Base-by-base conservation (phyloP, 2,113 vertebrate genomes). In the Pachypanchax playfairii region DNA sequence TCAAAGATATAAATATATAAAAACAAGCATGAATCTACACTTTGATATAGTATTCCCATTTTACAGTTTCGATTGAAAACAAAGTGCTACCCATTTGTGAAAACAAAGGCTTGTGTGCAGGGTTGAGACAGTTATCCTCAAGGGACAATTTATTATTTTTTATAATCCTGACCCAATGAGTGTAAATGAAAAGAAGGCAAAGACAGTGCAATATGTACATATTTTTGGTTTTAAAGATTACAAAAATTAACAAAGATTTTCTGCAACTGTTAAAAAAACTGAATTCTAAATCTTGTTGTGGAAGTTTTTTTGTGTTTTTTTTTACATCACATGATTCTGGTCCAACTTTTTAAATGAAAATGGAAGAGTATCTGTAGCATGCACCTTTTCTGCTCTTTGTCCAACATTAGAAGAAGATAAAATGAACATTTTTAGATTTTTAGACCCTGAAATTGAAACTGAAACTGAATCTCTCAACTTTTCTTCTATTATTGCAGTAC, bases 1-100 rank as follows among this genome's bases (percentile, higher is more conserved):
- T 55, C 59, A 51, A 55, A 67, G 48, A 79, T 47, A 77, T 72
- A 79, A 82, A 79, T 75, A 79, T 18, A 77, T 55, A 77, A 77
- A 42, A 72, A 82, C 60, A 67, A 70, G 60, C 59, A 58, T 66
- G 60, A 47, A 59, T 64, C 43, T 47, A 51, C 24, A 52, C 26
- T 51, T 33, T 62, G 46, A 75, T 26, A 44, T 28, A 59, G 46
- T 52, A 28, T 56, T 74, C 46, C 26, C 42, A 42, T 77, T 82
- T 81, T 58, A 77, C 59, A 55, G 64, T 48, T 74, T 42, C 18
- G 52, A 71, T 75, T 65, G 36, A 72, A 67, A 73, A 53, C 46
- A 74, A 77, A 58, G 70, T 53, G 41, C 2, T n/a, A n/a, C 22
- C 7, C 8, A 6, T 76, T 53, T 41, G 14, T 39, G 22, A 1